Conservation (phyloP, 2,797 vertebrate genomes). For the Bovichtus diacanthus region DNA sequence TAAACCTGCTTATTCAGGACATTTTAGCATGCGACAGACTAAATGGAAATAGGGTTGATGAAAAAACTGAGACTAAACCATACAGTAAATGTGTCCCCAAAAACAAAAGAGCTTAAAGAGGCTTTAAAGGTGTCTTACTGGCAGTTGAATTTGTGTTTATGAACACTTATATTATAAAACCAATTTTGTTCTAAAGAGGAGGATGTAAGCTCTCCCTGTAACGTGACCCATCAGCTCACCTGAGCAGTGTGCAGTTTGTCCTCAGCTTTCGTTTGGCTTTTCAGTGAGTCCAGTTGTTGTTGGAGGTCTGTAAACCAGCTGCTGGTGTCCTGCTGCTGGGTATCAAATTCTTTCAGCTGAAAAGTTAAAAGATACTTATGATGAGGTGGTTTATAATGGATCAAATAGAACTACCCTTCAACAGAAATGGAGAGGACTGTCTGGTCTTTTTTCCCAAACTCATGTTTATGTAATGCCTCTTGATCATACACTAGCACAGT, state of each 20-base stretch:
- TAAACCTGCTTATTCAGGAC: too few species aligned
- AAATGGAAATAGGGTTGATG: too few species aligned
- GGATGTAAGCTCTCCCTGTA: background rate
- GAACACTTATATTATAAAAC: background rate
- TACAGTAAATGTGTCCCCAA: too few species aligned
- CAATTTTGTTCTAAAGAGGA: background rate
- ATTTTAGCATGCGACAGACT: too few species aligned
- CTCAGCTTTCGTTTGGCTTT: slow-evolving; percentile 70
- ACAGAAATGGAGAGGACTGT: background rate
- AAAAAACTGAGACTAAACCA: too few species aligned
- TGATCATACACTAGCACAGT: background rate
- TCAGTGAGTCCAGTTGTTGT: slow-evolving; percentile 77
- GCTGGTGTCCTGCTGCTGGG: slow-evolving; percentile 69
- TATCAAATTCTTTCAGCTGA: slow-evolving; percentile 76
- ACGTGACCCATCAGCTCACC: slow-evolving; percentile 70
- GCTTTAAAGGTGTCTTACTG: background rate
- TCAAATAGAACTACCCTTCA: background rate
- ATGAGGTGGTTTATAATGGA: background rate
- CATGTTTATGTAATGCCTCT: background rate
- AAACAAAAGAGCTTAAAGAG: too few species aligned
- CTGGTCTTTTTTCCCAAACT: background rate
- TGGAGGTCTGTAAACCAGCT: slow-evolving; percentile 83
- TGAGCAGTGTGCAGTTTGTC: slow-evolving; percentile 82
- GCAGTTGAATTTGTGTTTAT: background rate
- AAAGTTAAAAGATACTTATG: background rate